These are phyloP conservation scores for Leptocoma aspasia DNA, from an alignment of 2,113 vertebrate genomes.

Conservation along the genomic window DNA sequence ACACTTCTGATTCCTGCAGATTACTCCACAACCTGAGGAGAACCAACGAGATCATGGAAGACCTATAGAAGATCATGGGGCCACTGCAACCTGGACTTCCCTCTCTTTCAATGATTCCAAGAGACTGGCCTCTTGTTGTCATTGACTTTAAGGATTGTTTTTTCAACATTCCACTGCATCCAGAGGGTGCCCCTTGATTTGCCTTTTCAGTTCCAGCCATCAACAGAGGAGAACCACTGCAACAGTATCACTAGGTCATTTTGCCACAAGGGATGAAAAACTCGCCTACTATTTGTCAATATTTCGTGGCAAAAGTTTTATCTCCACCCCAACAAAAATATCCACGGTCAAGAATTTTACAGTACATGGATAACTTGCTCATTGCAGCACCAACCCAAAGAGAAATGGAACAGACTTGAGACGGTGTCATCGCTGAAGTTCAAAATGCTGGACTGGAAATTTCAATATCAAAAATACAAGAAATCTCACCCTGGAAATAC, in stretches of 20 bases:
- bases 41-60: too few species aligned
- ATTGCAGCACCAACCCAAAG: too few species aligned
- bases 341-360: too few species aligned
- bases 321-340: not conserved
- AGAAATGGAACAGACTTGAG: too few species aligned
- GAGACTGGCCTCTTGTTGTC: not conserved
- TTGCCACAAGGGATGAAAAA: not conserved
- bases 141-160: not conserved
- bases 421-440: too few species aligned
- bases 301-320: not conserved
- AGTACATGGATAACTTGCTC: too few species aligned
- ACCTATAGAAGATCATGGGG: too few species aligned
- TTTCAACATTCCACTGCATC: not conserved
- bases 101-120: not conserved
- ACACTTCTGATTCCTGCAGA: too few species aligned
- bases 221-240: not conserved
- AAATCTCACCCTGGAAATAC: too few species aligned
- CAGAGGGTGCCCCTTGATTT: not conserved
- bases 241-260: not conserved
- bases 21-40: too few species aligned
- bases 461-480: too few species aligned
- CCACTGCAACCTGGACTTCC: not conserved
- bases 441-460: too few species aligned
- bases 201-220: not conserved
- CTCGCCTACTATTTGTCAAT: not conserved